Evolutionary conservation across 2,113 vertebrate genomes (phyloP), one percentile per base, ranked within the genome.

Genomic region (Syngnathus typhle): DNA sequence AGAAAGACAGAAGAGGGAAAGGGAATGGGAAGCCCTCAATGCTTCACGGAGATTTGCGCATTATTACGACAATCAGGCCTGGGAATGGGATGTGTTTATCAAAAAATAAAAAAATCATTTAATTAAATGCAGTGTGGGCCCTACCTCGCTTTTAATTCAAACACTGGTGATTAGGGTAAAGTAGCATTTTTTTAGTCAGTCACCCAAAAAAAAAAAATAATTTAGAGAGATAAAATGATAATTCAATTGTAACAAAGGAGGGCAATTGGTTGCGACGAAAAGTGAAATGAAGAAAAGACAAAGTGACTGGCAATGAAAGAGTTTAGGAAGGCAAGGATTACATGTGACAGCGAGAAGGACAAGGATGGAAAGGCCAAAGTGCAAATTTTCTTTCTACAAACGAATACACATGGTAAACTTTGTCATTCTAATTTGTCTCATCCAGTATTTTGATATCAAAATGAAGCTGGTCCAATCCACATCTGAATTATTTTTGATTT

Each of bases 281-380:
- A 7, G 15, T 49, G 9, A 13, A 52, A 38, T 15, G 63, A 77
- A 23, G 61, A 51, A 61, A 69, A 73, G 64, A 85, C 64, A 62
- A 60, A 75, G n/a, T 12, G 82, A 87, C 83, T 87, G 85, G 83
- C 84, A 58, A 81, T 65, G 58, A 74, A 58, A 81, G 78, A 69
- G 64, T 59, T 39, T 23, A 75, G 56, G 68, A 69, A 54, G 70
- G 75, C 60, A 71, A 65, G 73, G 52, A 64, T 58, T 7, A 64
- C 70, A 81, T 67, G 9, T 21, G 71, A 82, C 69, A 72, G 65
- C 75, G 32, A 70, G 41, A 68, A 32, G 70, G 67, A 68, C 39
- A 51, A 59, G 78, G 64, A 59, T 74, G 70, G 77, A 82, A 87
- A 79, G 72, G 71, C 70, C 49, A 82, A 87, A 80, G 73, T 71